Evolutionary conservation across 2,113 vertebrate genomes (phyloP), one percentile per base, ranked within the genome.

Genomic region (Pteruthius melanotis): DNA sequence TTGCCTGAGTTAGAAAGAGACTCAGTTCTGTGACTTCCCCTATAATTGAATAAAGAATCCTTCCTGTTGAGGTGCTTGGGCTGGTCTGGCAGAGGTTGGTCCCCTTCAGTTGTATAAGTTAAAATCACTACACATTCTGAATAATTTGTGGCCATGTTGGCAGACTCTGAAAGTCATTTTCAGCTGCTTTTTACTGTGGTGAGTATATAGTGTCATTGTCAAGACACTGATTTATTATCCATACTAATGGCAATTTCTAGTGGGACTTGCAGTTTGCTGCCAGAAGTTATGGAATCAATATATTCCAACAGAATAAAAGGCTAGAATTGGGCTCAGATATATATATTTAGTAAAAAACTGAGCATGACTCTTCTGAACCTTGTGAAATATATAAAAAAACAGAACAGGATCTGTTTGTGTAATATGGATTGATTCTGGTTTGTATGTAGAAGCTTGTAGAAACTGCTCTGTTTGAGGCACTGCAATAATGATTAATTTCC

Each of bases 151-250:
- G 39, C 56, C 27, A 1, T 1, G 0, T 17, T 90, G 66, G 27
- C 56, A 81, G 78, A 27, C 21, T 74, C 37, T 52, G 31, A 44
- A 50, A 85, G 39, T 85, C 3, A 50, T 83, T 79, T 75, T 27
- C 18, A 63, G 22, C 63, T 93, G 47, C 21, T 52, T 94, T 95
- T 72, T 75, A 15, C 37, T 61, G 13, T 82, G 66, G 70, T 53
- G 50, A 30, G 50, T 83, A 7, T 57, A 57, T 0, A 13, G 47
- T 68, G 27, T 59, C 10, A 4, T 91, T 95, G 50, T 95, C 53
- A 66, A 76, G 60, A 79, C 30, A 15, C 22, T 94, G 75, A 95
- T 97, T 87, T 89, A 82, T 95, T 93, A 69, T 63, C 42, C 53
- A 90, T 23, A 10, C 60, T 86, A 69, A 74, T 83, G 56, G 19